Evolutionary conservation across 2,888 invertebrate species (phyloP).

Genomic region (Chrysolina oricalcia): DNA sequence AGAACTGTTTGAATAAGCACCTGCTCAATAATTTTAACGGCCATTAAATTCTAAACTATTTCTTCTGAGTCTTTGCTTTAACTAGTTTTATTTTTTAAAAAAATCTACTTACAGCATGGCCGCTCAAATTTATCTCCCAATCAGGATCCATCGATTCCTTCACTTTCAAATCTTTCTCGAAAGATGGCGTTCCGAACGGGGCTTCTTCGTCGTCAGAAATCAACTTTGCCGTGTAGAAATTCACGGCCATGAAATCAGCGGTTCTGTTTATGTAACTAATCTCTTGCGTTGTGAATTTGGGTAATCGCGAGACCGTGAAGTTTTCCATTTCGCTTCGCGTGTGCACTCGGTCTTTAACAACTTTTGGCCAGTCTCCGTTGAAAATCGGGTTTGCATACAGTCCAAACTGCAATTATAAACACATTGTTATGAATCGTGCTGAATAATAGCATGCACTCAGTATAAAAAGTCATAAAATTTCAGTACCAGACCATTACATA

Average conservation of each 20-base stretch:
- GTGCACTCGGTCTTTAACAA: slow-evolving; percentile 77
- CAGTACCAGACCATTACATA: no score
- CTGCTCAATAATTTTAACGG: no score
- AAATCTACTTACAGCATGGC: slow-evolving; percentile 32
- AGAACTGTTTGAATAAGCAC: no score
- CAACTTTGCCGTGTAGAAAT: slow-evolving; percentile 78
- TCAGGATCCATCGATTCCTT: slow-evolving; percentile 20
- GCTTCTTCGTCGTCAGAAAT: slow-evolving; percentile 54
- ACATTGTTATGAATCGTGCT: neutral
- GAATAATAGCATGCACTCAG: no score
- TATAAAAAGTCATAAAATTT: no score
- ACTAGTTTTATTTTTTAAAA: no score
- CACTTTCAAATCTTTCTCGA: slow-evolving; percentile 34
- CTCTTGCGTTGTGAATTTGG: slow-evolving; percentile 77
- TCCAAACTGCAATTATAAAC: slow-evolving; percentile 50
- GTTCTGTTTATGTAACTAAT: slow-evolving; percentile 76
- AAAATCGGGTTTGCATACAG: slow-evolving; percentile 74
- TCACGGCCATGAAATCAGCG: slow-evolving; percentile 84
- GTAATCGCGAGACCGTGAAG: slow-evolving; percentile 76
- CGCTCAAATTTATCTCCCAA: slow-evolving; percentile 22
- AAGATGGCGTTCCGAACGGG: slow-evolving; percentile 1
- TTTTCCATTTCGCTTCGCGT: slow-evolving; percentile 71
- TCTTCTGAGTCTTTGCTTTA: no score
- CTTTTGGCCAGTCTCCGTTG: slow-evolving; percentile 78
- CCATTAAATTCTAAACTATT: no score